Conservation (phyloP, 2,113 vertebrate species). For the Channa maculata region DNA sequence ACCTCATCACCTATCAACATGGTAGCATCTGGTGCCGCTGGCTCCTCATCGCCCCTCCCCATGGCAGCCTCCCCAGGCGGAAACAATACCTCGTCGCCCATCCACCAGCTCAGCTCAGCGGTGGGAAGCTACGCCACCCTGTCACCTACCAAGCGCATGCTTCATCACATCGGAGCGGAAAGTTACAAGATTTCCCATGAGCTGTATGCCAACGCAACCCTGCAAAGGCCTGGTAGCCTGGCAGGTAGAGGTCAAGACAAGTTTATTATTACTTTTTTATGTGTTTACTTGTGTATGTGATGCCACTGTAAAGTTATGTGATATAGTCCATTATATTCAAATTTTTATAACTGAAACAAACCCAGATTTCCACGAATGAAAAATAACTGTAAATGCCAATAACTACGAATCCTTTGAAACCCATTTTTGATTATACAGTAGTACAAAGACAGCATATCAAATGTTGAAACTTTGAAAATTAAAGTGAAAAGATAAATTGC, state of each 20-base stretch:
- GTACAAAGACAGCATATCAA: no score
- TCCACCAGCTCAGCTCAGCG: slow-evolving; percentile 93
- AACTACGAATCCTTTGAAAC: no score
- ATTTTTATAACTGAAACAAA: no score
- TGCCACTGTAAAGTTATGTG: background rate
- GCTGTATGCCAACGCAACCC: slow-evolving; percentile 94
- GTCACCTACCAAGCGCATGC: slow-evolving; percentile 95
- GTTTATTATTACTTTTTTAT: slow-evolving; percentile 31
- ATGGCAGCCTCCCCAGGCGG: slow-evolving; percentile 80
- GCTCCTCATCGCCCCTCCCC: slow-evolving; percentile 84
- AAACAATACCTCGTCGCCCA: slow-evolving; percentile 86
- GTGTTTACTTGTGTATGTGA: background rate
- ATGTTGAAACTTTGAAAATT: no score
- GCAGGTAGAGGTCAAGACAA: slow-evolving; percentile 86
- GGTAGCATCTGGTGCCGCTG: slow-evolving; percentile 85
- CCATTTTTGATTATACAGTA: no score
- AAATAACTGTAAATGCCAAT: no score
- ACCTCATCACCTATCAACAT: slow-evolving; percentile 98
- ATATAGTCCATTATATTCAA: background rate
- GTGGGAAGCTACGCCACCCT: slow-evolving; percentile 96
- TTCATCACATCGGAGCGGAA: slow-evolving; percentile 87
- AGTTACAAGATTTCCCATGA: slow-evolving; percentile 97
- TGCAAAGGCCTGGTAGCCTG: slow-evolving; percentile 97
- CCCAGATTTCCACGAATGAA: no score
- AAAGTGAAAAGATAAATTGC: no score